These are phyloP conservation scores for Drosophila emarginata DNA, from an alignment of 2,888 invertebrate species.

Conservation along the genomic window DNA sequence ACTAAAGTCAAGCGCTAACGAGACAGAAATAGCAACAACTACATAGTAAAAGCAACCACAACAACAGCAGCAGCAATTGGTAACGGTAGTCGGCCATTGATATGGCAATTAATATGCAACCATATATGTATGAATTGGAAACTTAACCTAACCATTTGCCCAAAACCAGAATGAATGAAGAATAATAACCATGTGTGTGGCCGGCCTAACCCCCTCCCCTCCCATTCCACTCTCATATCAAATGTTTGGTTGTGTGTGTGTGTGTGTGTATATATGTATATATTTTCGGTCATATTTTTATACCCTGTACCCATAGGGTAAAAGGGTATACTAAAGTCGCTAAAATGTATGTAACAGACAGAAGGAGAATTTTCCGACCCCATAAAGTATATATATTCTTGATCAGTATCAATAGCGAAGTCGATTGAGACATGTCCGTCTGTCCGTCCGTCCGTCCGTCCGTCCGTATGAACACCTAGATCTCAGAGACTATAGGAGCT, in stretches of 20 bases:
- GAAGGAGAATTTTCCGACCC: no score
- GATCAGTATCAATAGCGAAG: no score
- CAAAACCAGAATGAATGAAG: slow-evolving; percentile 1
- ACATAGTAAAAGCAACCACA: slow-evolving; percentile 14
- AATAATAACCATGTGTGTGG: slow-evolving; percentile 54
- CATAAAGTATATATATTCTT: no score
- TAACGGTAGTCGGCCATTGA: slow-evolving; percentile 65
- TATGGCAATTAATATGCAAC: slow-evolving; percentile 67
- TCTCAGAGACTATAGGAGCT: no score
- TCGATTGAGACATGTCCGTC: no score
- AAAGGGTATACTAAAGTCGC: no score
- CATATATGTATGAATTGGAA: slow-evolving; percentile 28
- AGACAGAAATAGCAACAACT: slow-evolving; percentile 35
- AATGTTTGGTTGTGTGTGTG: no score
- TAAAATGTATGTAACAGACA: no score
- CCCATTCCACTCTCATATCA: no score
- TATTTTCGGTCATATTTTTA: slow-evolving; percentile 31
- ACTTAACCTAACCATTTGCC: slow-evolving; percentile 28
- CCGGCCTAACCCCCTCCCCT: slow-evolving; percentile 22
- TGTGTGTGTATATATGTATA: background rate
- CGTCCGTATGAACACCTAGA: no score
- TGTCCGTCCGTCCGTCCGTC: no score
- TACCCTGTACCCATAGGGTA: no score
- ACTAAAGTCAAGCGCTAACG: slow-evolving; percentile 62
- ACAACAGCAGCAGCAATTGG: slow-evolving; percentile 49